Evolutionary conservation across 2,113 vertebrate genomes (phyloP), one percentile per base, ranked within the genome.

Genomic region (Ctenodactylus gundi): DNA sequence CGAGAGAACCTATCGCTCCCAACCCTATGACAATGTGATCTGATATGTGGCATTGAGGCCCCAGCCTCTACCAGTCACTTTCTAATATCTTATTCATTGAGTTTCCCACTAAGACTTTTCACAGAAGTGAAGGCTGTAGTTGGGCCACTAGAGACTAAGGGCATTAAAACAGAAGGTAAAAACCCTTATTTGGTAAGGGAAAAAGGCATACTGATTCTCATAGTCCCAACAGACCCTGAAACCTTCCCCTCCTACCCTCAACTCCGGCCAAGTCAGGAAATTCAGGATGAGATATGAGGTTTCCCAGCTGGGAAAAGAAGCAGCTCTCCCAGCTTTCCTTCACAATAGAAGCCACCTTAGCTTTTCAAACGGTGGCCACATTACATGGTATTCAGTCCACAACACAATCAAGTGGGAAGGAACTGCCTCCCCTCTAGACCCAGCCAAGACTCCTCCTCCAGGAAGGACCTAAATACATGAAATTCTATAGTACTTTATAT

Each of bases 331-430:
- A 77, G 78, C 83, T 87, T 62, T 83, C 94, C 85, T 94, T 95
- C 93, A 97, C 96, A 97, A 97, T 97, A 96, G 94, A 96, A 72
- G 65, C 91, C 75, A 86, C 91, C 84, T 80, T 96, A 57, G 68
- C 90, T 95, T 96, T 90, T 96, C 96, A 97, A 92, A 88, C 81
- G 1, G 80, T 15, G 10, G 83, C 93, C 87, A 90, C 86, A 68
- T 82, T 95, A 92, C 49, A 51, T 53, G 89, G 46, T 96, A 97
- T 94, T 97, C 94, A 93, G 93, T 75, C 72, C 75, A 65, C 86
- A 97, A 97, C 92, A 97, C 97, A 97, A 97, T 97, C 93, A 96
- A 97, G 67, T 95, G 97, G 97, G 96, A 97, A 97, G 96, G 97
- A 97, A 97, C 96, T 97, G 77, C 93, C 83, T 96, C 93, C 76